A percentile compares a stretch with the other conserved stretches of the same genome.
Evolutionary conservation across 2,797 vertebrate genomes (phyloP).

Genomic region (Thunnus albacares): DNA sequence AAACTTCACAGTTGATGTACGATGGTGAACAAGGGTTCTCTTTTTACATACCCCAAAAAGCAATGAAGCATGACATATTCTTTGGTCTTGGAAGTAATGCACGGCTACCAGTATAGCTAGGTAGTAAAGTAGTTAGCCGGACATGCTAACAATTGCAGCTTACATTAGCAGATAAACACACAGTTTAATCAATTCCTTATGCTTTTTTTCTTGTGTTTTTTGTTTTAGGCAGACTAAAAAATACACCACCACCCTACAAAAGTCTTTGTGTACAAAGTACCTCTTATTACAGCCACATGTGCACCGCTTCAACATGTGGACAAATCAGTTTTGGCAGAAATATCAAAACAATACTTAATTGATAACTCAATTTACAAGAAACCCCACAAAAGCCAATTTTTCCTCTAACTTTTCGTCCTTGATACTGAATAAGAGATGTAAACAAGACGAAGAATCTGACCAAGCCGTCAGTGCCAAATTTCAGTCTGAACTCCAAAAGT

Average conservation of each 20-base stretch:
- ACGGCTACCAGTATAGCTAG: not conserved
- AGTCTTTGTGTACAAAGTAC: not conserved
- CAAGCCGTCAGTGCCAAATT: constrained; percentile 12
- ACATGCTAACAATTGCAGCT: too few relatives aligned
- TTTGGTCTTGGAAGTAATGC: not conserved
- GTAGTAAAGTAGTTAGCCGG: too few relatives aligned
- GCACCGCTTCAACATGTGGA: not conserved
- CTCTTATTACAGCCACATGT: not conserved
- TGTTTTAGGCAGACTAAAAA: not conserved
- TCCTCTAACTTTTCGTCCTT: constrained; percentile 25
- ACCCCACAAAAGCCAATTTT: constrained; percentile 17
- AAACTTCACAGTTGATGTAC: too few relatives aligned
- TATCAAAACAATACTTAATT: constrained; percentile 18
- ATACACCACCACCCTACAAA: not conserved
- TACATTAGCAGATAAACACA: not conserved
- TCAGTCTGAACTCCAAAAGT: constrained; percentile 19
- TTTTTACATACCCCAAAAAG: not conserved
- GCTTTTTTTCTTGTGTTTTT: not conserved
- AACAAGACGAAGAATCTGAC: constrained; percentile 17
- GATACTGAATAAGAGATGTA: constrained; percentile 21
- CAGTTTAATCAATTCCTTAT: not conserved
- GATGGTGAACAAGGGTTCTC: too few relatives aligned
- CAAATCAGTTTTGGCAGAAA: constrained; percentile 8
- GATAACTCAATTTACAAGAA: constrained; percentile 24
- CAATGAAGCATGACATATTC: not conserved